These are phyloP conservation scores for Urosaurus nigricauda DNA, from an alignment of 2,797 vertebrate species.

Conservation along the genomic window DNA sequence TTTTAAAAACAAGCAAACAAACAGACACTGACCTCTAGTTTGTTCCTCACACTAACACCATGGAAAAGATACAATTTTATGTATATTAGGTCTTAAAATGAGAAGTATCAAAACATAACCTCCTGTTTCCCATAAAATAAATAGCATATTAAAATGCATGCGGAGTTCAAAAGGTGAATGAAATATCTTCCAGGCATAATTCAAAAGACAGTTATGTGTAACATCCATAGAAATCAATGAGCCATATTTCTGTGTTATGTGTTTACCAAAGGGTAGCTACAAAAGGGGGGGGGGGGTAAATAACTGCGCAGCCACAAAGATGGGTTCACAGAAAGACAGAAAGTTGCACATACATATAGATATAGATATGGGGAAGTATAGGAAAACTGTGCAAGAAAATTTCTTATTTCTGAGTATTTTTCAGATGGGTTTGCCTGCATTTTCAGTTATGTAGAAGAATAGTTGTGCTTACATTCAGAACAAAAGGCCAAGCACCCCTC, in stretches of 20 bases:
- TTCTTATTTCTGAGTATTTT: not conserved
- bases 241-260: too few species aligned
- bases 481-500: not conserved
- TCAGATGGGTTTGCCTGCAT: not conserved
- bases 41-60: not conserved
- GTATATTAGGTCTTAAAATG: constrained; percentile 9
- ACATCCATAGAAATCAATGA: not conserved
- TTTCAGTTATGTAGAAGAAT: not conserved
- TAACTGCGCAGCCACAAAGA: not conserved
- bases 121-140: not conserved
- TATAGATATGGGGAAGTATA: not conserved
- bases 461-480: not conserved
- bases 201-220: constrained; percentile 3
- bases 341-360: not conserved
- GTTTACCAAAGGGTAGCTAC: constrained; percentile 10
- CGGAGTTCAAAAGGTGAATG: not conserved
- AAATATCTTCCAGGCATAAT: not conserved
- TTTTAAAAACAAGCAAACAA: not conserved
- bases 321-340: too few species aligned
- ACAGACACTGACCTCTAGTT: not conserved
- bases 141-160: not conserved
- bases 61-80: not conserved
- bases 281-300: not conserved
- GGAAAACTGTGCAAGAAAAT: too few species aligned
- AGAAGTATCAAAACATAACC: not conserved